Percentiles rank a stretch among this genome's conserved stretches.
Evolutionary conservation across 2,888 invertebrate genomes (phyloP).

Genomic region (Adineta ricciae): DNA sequence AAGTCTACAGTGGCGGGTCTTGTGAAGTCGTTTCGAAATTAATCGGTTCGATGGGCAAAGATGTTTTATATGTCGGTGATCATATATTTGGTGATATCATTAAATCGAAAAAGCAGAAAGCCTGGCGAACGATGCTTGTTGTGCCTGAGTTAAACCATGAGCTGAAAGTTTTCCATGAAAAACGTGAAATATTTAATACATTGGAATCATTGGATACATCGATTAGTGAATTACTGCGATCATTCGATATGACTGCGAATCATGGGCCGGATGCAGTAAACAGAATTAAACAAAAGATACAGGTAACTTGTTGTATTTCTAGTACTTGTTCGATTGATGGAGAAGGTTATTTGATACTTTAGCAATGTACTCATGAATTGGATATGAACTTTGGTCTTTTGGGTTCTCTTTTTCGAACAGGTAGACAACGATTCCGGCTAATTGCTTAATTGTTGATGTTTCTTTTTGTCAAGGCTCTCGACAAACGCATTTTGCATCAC

Average conservation of each 20-base stretch:
- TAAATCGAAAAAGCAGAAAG: slow-evolving; percentile 91
- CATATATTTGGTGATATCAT: slow-evolving; percentile 98
- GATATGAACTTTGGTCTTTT: slow-evolving; percentile 94
- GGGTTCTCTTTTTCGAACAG: slow-evolving; percentile 77
- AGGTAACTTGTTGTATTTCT: not conserved
- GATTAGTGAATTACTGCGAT: slow-evolving; percentile 51
- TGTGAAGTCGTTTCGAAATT: slow-evolving; percentile 82
- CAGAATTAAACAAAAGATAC: slow-evolving; percentile 69
- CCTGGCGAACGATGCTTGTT: slow-evolving; percentile 96
- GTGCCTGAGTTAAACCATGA: slow-evolving; percentile 94
- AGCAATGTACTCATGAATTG: slow-evolving; percentile 90
- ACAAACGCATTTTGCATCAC: slow-evolving; percentile 95
- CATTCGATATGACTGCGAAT: slow-evolving; percentile 84
- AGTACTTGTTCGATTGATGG: not conserved
- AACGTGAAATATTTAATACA: slow-evolving; percentile 80
- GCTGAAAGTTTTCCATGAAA: slow-evolving; percentile 92
- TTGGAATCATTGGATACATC: slow-evolving; percentile 69
- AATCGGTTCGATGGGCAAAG: slow-evolving; percentile 90
- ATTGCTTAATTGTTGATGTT: slow-evolving; percentile 13
- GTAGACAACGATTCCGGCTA: slow-evolving; percentile 37
- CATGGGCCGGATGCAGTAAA: slow-evolving; percentile 82
- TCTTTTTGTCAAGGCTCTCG: slow-evolving; percentile 63
- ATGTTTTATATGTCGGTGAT: slow-evolving; percentile 92
- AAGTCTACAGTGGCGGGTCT: slow-evolving; percentile 65
- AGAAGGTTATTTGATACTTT: slow-evolving; percentile 32